phyloP scores from a whole-genome alignment of 2,113 vertebrate species.

The Trogon surrucura region DNA sequence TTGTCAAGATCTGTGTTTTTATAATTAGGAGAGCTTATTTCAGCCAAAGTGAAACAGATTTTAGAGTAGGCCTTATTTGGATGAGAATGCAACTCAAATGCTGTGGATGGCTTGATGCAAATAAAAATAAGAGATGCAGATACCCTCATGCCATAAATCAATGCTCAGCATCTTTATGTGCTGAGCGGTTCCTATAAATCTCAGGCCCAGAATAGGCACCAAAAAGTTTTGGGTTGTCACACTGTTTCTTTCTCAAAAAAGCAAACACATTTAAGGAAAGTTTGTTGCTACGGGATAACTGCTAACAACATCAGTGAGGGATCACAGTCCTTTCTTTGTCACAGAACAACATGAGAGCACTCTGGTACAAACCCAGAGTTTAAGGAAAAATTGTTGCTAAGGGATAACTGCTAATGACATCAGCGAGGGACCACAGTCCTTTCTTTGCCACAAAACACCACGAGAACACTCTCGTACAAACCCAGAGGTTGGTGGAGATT shows the following conservation, averaged over 20 bases:
- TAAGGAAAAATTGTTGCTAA: slow-evolving; percentile 24
- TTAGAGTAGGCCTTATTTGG: slow-evolving; percentile 37
- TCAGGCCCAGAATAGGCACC: not conserved
- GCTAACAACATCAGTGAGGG: not conserved
- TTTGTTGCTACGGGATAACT: not conserved
- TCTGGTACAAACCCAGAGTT: too few relatives aligned
- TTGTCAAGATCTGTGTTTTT: not conserved
- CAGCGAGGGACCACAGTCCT: not conserved
- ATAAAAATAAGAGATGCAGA: slow-evolving; percentile 39
- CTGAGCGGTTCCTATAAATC: slow-evolving; percentile 43
- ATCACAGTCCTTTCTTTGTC: not conserved
- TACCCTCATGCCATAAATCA: slow-evolving; percentile 41
- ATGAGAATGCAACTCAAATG: not conserved
- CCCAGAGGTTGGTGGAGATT: not conserved
- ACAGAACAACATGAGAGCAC: not conserved
- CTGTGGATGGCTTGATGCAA: slow-evolving; percentile 21
- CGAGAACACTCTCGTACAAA: not conserved
- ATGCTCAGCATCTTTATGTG: not conserved
- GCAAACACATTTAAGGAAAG: slow-evolving; percentile 2
- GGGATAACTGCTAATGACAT: not conserved
- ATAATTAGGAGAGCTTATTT: slow-evolving; percentile 9
- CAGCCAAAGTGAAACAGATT: slow-evolving; percentile 14
- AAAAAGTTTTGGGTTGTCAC: slow-evolving; percentile 13
- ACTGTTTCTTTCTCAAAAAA: not conserved
- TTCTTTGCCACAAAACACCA: not conserved